Evolutionary conservation across 2,797 vertebrate genomes (phyloP), one percentile per base, ranked within the genome.

Genomic region (Strix occidentalis): DNA sequence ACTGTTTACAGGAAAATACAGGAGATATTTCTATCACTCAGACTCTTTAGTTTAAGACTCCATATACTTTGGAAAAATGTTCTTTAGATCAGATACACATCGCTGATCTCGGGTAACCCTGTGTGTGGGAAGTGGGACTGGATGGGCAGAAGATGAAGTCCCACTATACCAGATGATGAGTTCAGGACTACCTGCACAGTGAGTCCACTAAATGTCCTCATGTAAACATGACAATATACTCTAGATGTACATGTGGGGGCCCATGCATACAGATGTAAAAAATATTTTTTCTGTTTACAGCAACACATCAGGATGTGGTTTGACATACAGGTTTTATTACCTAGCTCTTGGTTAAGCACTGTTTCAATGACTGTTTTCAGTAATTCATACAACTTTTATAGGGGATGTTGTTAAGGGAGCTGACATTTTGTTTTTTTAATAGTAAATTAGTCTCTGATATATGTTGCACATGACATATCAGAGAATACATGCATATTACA

Each of bases 161-260:
- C 23, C 4, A 9, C 6, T 63, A 1, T 8, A 25, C 3, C 13
- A 79, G 6, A 4, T 37, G 16, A 18, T 41, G 45, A 21, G 26
- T 71, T 60, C 53, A 39, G 21, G 4, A 29, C 9, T 48, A 18
- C 28, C 21, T 31, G 11, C 45, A 24, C 11, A 77, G 18, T 50
- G 51, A 28, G 13, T 29, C 6, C 29, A 31, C 13, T 24, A 16
- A 53, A n/a, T 13, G 11, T 33, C 5, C 9, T 8, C 6, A 16
- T 7, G 33, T 60, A 82, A 79, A 35, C 13, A 20, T 2, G 7
- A n/a, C 4, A 13, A 1, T 19, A 9, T 21, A 16, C 7, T 37
- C 10, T 57, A 57, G 16, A 28, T 1, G 1, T 28, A n/a, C 20
- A 2, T 0, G 0, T 12, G 6, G 51, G 24, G 3, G n/a, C 26